Base-by-base conservation (phyloP, 2,888 invertebrate genomes). In the Ceramica pisi region DNA sequence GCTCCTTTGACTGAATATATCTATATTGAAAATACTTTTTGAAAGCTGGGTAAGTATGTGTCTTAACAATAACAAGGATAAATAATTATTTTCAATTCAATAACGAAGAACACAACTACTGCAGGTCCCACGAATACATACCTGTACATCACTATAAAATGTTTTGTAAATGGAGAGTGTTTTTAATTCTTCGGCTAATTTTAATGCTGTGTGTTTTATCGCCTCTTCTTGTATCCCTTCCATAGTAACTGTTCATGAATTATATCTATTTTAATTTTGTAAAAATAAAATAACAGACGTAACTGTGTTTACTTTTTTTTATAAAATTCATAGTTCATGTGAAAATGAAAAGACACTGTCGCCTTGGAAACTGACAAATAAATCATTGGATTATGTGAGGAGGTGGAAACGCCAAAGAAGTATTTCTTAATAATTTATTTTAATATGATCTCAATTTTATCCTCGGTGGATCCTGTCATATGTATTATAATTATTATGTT, bases 81-180 rank as follows among this genome's bases (percentile, higher is more conserved):
- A 16, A 26, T 21, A 21, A 12, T 21, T 35, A 53, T 64, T 19
- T 65, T n/a, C 35, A 5, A 1, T 53, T 16, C 1, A 19, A 55
- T 19, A 19, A 66, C 19, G 35, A 26, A 21, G 35, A 23, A 7
- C 12, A 3, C 10, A 56, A 19, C 23, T 23, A 50, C 26, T 57
- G 8, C 59, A 41, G 38, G 35, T 55, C 9, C 38, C 19, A 38
- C 0, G 60, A 69, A 61, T 70, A 64, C 65, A 89, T 94, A 98
- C 98, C 97, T 98, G 98, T 81, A 98, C 97, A 91, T 98, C 98
- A 90, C 97, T 97, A 88, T 97, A 98, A 87, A 98, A 97, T 73
- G 97, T 97, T 91, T 97, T 97, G 88, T 98, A 98, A 83, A 97
- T 97, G 53, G 97, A 97, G 90, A 98, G 97, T 82, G 97, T 97